Evolutionary conservation across 2,797 vertebrate species (phyloP).

Genomic region (Coranthus polyacanthus): DNA sequence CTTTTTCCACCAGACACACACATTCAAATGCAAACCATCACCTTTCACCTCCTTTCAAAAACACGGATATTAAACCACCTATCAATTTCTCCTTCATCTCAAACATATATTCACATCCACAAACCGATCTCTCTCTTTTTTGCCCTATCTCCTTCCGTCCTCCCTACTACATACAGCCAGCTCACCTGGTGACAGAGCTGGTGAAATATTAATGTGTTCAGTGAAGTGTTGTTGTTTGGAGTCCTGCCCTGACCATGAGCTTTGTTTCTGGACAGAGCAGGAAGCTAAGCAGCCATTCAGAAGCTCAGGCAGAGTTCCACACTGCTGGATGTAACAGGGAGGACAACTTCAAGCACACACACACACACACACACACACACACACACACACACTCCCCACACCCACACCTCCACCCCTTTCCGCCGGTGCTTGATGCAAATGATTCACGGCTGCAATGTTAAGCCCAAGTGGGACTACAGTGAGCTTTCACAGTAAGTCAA

Average conservation of each 20-base stretch:
- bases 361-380: too few relatives aligned
- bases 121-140: constrained; percentile 18
- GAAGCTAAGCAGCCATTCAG: constrained; percentile 51
- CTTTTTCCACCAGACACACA: neutral
- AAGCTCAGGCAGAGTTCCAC: constrained; percentile 42
- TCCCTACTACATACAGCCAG: constrained; percentile 20
- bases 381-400: neutral
- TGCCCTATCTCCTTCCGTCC: constrained; percentile 29
- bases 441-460: constrained; percentile 44
- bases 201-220: constrained; percentile 76
- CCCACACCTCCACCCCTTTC: constrained; percentile 1
- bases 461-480: constrained; percentile 24
- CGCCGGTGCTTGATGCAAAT: constrained; percentile 32
- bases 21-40: constrained; percentile 59
- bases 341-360: constrained; percentile 14
- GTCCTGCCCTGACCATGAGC: constrained; percentile 61
- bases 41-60: constrained; percentile 54
- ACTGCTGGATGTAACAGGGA: constrained; percentile 5
- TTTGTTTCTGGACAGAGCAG: constrained; percentile 61
- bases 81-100: constrained; percentile 65
- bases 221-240: constrained; percentile 72
- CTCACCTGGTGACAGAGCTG: constrained; percentile 62
- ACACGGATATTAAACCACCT: constrained; percentile 77
- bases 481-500: constrained; percentile 37
- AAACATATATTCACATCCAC: constrained; percentile 53